phyloP scores from a whole-genome alignment of 2,888 invertebrate genomes.

The Artemia sinica region DNA sequence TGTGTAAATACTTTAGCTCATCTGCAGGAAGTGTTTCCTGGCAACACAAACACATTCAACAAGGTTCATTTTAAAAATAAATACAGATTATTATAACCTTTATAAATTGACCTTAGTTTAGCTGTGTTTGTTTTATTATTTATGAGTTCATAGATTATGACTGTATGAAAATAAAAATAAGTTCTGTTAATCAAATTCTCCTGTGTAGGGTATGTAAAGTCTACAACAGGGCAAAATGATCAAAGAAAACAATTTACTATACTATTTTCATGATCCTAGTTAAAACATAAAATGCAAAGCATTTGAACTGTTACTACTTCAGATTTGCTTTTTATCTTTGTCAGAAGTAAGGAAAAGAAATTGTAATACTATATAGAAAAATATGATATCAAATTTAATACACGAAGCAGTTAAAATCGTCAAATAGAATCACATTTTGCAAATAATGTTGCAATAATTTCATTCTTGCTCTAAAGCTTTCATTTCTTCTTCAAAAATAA shows the following conservation, averaged over 20 bases:
- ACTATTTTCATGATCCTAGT: too few species aligned
- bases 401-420: background rate
- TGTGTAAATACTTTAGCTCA: background rate
- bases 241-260: too few species aligned
- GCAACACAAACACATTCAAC: background rate
- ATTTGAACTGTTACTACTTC: background rate
- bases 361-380: background rate
- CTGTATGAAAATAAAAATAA: too few species aligned
- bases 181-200: too few species aligned
- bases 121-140: too few species aligned
- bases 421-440: background rate
- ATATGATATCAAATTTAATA: background rate
- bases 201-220: too few species aligned
- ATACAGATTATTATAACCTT: background rate
- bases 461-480: background rate
- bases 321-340: too few species aligned
- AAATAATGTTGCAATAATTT: background rate
- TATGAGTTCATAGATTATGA: too few species aligned
- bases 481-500: background rate
- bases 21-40: slow-evolving; percentile 6
- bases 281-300: background rate
- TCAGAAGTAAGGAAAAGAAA: background rate
- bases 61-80: slow-evolving; percentile 4
- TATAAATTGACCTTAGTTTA: too few species aligned
- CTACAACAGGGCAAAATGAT: too few species aligned